phyloP scores from a whole-genome alignment of 2,797 vertebrate genomes.

The Chelon labrosus region DNA sequence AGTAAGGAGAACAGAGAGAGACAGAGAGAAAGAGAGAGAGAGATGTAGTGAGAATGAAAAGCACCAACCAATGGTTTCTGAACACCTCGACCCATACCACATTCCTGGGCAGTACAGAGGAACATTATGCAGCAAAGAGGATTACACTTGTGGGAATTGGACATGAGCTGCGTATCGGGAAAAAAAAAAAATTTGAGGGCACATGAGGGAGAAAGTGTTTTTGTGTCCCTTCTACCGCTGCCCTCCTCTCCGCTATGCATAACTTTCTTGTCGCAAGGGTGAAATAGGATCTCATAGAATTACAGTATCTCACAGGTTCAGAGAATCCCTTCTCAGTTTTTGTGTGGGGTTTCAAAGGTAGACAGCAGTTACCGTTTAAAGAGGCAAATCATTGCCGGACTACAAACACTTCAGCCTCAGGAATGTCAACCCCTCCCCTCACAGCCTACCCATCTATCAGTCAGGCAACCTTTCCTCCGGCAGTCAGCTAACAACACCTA shows the following conservation, averaged over 20 bases:
- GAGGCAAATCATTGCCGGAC: constrained; percentile 48
- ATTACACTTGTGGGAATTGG: constrained; percentile 78
- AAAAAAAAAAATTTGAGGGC: constrained; percentile 9
- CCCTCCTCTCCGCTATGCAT: constrained; percentile 42
- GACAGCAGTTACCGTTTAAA: constrained; percentile 47
- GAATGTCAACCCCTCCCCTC: constrained; percentile 49
- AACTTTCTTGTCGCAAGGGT: constrained; percentile 41
- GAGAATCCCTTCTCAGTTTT: constrained; percentile 47
- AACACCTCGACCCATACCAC: constrained; percentile 77
- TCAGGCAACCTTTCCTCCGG: constrained; percentile 46
- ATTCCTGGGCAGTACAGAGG: constrained; percentile 79
- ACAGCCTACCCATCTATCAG: constrained; percentile 33
- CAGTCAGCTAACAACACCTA: constrained; percentile 58
- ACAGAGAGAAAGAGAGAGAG: constrained; percentile 44
- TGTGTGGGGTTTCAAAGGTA: constrained; percentile 57
- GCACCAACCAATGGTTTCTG: constrained; percentile 67
- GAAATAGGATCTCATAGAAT: constrained; percentile 64
- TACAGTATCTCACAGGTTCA: constrained; percentile 53
- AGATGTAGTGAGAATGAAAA: constrained; percentile 65
- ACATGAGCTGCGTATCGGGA: constrained; percentile 59
- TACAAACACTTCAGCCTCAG: constrained; percentile 55
- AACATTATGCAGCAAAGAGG: constrained; percentile 80
- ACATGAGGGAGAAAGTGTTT: constrained; percentile 34
- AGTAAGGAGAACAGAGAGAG: constrained; percentile 47
- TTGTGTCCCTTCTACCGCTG: constrained; percentile 20